Evolutionary conservation across 2,113 vertebrate species (phyloP).

Genomic region (Syngnathus typhle): DNA sequence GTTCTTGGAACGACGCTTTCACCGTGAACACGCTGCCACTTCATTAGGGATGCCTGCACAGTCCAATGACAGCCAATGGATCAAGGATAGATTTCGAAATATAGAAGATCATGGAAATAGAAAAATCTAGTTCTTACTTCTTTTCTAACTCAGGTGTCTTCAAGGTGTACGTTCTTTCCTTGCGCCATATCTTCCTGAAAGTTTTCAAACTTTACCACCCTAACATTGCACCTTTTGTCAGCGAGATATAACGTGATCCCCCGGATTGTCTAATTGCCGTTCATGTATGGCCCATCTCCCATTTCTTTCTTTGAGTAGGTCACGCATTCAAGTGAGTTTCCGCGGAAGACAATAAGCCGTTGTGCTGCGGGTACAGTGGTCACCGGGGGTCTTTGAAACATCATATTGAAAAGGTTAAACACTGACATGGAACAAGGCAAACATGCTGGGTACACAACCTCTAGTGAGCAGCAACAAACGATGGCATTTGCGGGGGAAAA

Average conservation of each 20-base stretch:
- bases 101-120: no score
- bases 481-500: constrained; percentile 48
- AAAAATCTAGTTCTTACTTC: no score
- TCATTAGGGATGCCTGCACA: neutral
- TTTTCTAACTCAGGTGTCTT: no score
- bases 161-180: no score
- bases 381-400: constrained; percentile 55
- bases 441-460: constrained; percentile 62
- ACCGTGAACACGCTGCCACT: constrained; percentile 32
- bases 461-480: constrained; percentile 49
- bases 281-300: constrained; percentile 4
- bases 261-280: constrained; percentile 24
- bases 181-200: neutral
- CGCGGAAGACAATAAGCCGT: constrained; percentile 35
- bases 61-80: neutral
- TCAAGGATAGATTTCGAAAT: no score
- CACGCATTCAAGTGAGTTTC: constrained; percentile 23
- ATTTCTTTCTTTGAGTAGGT: neutral
- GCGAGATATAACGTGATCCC: constrained; percentile 5
- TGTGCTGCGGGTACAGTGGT: constrained; percentile 28
- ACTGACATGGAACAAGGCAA: constrained; percentile 61
- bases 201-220: neutral
- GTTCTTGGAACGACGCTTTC: constrained; percentile 30
- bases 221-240: constrained; percentile 28
- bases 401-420: constrained; percentile 71